Evolutionary conservation across 2,113 vertebrate species (phyloP), one percentile per base, ranked within the genome.

Genomic region (Monopterus albus): DNA sequence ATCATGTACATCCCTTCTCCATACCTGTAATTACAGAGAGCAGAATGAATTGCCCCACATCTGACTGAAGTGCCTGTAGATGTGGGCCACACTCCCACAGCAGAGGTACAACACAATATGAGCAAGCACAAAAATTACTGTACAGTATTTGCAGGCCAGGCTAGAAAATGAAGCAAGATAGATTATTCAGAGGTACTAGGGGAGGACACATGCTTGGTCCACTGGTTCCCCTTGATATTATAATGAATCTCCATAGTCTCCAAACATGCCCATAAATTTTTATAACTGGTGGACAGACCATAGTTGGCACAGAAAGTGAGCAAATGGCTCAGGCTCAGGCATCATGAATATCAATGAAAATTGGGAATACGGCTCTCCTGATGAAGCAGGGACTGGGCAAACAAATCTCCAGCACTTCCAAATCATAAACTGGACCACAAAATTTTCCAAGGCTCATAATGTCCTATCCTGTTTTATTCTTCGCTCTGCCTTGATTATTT

Each of bases 191-290:
- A 83, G 63, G 43, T 39, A 43, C 74, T 14, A 14, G 4, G 21
- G 72, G 56, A 73, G 73, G 75, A 82, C 60, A 56, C 56, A 12
- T 12, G 33, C 67, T 64, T 52, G 58, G 46, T 78, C 39, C 39
- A 6, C 74, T 31, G 42, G 55, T 62, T 83, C 77, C 79, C 67
- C 74, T 81, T 79, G 79, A 82, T 73, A 82, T 73, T 79, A 74
- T 82, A 82, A 83, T 81, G 73, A 81, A 62, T 78, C 80, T 78
- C 79, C 7, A 9, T 52, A 76, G 78, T 86, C 70, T 73, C 58
- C 75, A 85, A 84, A 82, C 73, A 78, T 72, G 61, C 17, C 61
- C 64, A 81, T 85, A 81, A 28, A 79, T 88, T 87, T 86, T 86
- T 72, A 83, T 75, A 85, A 85, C 62, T 64, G 82, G 79, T 88